Evolutionary conservation across 2,113 vertebrate genomes (phyloP).

Genomic region (Noturus placidus): DNA sequence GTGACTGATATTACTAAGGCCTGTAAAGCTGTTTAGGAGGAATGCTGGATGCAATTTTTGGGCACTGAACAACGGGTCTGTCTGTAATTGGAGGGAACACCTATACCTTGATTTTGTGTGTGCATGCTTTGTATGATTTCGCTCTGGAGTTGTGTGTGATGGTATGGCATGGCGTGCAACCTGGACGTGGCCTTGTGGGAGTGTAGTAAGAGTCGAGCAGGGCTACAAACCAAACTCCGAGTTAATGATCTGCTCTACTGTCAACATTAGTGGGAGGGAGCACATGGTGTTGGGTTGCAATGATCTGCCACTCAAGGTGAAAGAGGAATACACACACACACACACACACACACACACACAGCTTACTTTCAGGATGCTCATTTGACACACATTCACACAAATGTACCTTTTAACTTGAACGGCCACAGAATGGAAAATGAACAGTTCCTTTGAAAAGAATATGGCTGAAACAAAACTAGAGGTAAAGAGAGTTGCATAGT

Average conservation of each 20-base stretch:
- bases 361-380: constrained; percentile 7
- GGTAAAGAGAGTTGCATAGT: background rate
- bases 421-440: background rate
- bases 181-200: constrained; percentile 46
- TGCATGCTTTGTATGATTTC: background rate
- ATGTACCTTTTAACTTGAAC: background rate
- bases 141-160: constrained; percentile 11
- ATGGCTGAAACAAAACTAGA: background rate
- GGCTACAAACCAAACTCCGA: background rate
- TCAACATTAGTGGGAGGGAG: constrained; percentile 62
- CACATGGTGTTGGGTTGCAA: constrained; percentile 54
- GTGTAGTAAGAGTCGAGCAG: constrained; percentile 8
- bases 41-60: background rate
- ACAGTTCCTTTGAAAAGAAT: background rate
- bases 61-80: background rate
- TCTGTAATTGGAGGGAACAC: background rate
- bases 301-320: constrained; percentile 71
- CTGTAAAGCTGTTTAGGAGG: background rate
- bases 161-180: constrained; percentile 6
- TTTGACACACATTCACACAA: background rate
- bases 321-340: constrained; percentile 53
- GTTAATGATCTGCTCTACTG: constrained; percentile 75
- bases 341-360: background rate
- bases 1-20: background rate
- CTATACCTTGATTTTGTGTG: background rate